Conservation (phyloP, 2,113 vertebrate genomes). For the Macroglossus sobrinus region DNA sequence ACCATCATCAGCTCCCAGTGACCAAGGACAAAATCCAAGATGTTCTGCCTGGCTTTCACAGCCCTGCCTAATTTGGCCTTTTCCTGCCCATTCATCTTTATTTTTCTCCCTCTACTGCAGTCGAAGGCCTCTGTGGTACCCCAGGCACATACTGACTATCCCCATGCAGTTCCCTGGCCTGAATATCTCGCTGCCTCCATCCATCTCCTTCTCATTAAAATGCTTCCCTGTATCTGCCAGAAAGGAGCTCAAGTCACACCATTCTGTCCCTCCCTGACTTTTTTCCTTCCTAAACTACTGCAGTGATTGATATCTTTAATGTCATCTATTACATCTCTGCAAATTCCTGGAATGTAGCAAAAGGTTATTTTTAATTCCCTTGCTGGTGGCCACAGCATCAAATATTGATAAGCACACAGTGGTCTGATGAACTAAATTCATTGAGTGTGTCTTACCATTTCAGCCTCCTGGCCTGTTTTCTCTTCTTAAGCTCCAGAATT, state of each 20-base stretch:
- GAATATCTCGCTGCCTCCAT: background rate
- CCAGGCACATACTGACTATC: no score
- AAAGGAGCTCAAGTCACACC: background rate
- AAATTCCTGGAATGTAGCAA: background rate
- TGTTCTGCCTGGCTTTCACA: background rate
- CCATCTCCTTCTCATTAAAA: background rate
- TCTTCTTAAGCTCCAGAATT: slow-evolving; percentile 1
- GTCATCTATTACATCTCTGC: background rate
- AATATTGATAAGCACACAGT: background rate
- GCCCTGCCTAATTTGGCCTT: background rate
- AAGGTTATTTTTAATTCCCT: background rate
- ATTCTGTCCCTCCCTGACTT: background rate
- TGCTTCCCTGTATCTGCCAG: background rate
- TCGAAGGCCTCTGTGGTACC: background rate
- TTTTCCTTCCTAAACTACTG: background rate
- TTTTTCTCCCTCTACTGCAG: background rate
- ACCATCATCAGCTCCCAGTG: background rate
- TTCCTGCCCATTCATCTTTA: background rate
- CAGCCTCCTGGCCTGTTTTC: background rate
- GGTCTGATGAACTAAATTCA: background rate
- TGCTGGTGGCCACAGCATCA: background rate
- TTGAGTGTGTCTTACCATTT: background rate
- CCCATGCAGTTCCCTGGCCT: background rate
- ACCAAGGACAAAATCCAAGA: background rate
- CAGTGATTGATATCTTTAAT: background rate